Conservation (phyloP, 2,113 vertebrate species). For the Xenotilapia flavipinnis region DNA sequence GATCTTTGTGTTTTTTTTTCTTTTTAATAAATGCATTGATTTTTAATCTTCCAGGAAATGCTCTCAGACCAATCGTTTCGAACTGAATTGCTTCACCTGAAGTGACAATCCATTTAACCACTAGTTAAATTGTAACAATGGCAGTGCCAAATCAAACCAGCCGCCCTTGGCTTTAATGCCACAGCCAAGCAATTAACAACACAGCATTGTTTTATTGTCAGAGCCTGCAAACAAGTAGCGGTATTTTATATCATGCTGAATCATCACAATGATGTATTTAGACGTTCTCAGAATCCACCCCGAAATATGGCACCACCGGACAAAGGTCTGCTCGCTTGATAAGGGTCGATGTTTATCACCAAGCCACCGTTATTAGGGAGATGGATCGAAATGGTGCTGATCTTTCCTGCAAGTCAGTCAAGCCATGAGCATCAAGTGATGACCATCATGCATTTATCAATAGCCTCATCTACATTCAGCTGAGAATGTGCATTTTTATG, state of each 20-base stretch:
- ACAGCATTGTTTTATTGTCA: background rate
- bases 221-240: constrained; percentile 11
- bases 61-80: background rate
- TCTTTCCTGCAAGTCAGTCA: constrained; percentile 35
- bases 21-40: background rate
- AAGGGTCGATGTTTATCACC: constrained; percentile 63
- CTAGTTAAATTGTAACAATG: constrained; percentile 45
- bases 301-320: constrained; percentile 65
- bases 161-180: constrained; percentile 21
- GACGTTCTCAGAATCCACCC: constrained; percentile 55
- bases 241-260: constrained; percentile 60
- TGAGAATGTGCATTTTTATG: constrained; percentile 40
- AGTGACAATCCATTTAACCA: constrained; percentile 49
- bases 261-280: constrained; percentile 67
- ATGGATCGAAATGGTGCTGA: constrained; percentile 46
- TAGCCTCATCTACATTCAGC: constrained; percentile 46
- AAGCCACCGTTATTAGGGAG: constrained; percentile 10
- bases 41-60: background rate
- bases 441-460: constrained; percentile 45
- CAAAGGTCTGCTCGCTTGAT: constrained; percentile 64
- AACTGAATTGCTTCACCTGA: constrained; percentile 50
- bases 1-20: background rate
- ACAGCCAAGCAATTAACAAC: background rate
- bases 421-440: constrained; percentile 58
- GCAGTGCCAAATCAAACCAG: constrained; percentile 13